These are phyloP conservation scores for Hetaerina titia DNA, from an alignment of 2,888 invertebrate genomes.

Conservation along the genomic window DNA sequence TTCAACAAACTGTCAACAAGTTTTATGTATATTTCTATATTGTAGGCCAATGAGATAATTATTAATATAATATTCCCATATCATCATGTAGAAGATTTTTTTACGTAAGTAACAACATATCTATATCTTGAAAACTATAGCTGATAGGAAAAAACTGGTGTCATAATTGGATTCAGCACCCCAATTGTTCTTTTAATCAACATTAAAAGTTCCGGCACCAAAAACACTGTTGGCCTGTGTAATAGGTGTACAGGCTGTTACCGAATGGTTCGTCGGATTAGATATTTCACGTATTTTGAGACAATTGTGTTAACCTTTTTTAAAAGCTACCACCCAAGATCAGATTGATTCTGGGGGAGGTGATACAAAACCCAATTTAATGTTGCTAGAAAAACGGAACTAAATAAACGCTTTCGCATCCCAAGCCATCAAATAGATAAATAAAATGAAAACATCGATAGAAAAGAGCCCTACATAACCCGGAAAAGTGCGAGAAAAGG, in stretches of 20 bases:
- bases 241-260: background rate
- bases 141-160: no score
- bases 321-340: background rate
- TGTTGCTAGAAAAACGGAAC: background rate
- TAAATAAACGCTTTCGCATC: background rate
- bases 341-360: background rate
- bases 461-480: background rate
- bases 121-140: no score
- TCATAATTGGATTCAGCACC: no score
- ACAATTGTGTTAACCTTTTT: background rate
- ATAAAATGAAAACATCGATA: background rate
- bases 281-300: background rate
- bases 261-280: background rate
- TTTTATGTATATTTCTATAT: no score
- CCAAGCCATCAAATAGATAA: background rate
- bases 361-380: background rate
- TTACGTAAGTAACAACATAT: no score
- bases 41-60: no score
- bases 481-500: background rate
- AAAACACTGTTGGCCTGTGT: no score
- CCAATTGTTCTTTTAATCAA: no score
- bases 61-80: no score
- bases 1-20: no score
- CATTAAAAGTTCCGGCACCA: no score
- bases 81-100: no score